Base-by-base conservation (phyloP, 92 coral and sea anemone species). In the Blastomussa wellsi region DNA sequence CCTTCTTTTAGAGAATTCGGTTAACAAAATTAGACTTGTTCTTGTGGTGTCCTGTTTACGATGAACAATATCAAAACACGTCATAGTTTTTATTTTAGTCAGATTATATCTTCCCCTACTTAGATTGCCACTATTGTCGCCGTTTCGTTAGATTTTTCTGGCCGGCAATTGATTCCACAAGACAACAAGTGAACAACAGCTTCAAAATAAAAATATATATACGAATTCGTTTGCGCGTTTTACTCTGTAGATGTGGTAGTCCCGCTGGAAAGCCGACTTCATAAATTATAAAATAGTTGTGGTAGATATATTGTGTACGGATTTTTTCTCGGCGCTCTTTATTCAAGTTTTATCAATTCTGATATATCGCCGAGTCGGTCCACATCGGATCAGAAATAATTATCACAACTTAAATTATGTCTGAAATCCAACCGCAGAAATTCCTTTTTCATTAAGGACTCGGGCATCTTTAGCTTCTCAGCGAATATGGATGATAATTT, bases 251-350 rank as follows among this genome's bases (percentile, higher is more conserved):
- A 44, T 39, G 44, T 39, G 44, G 49, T 13, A 0, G 11, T 8
- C 49, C 12, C 12, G 44, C 7, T 47, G 20, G 64, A 48, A 22
- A 22, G 64, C 5, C 19, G 29, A 49, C 26, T 26, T 80, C 71
- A 48, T 70, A 28, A 53, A 71, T 82, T 82, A 71, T 70, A 52
- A 72, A 70, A 12, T 17, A 19, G 36, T 32, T 31, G 79, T 47
- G 79, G 68, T 29, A 47, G 35, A n/a, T 51, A 52, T 37, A 9
- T 44, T 44, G 12, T 70, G 75, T 35, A 11, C 65, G 6, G 12
- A 37, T 20, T 24, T 36, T 6, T 24, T 52, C 38, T 5, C 28
- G 41, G 32, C 52, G 74, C n/a, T 71, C 52, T 37, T 44, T 37
- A 71, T 71, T 20, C n/a, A 15, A 72, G 36, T 29, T 14, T 81